Conservation (phyloP, 2,797 vertebrate genomes). For the Spinibarbus caldwelli region DNA sequence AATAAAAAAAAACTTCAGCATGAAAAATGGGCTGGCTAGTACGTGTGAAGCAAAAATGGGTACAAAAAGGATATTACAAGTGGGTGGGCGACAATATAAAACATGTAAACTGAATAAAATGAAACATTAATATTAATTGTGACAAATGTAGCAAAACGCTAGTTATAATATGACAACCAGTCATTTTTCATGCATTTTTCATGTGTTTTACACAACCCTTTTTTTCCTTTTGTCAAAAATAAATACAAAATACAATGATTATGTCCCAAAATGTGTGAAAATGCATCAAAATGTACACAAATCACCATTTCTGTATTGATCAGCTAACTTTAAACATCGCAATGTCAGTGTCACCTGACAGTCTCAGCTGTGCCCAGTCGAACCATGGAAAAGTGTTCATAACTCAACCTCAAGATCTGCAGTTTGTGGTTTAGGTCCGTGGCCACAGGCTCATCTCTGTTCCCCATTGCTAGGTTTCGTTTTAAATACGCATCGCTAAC, state of each 20-base stretch:
- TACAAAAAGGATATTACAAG: not conserved
- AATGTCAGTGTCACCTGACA: constrained; percentile 40
- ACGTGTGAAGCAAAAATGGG: not conserved
- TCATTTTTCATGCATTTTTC: not conserved
- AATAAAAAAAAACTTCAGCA: too few species aligned
- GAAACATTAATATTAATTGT: not conserved
- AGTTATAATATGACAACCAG: too few species aligned
- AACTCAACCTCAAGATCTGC: constrained; percentile 50
- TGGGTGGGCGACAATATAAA: too few species aligned
- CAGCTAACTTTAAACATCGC: constrained; percentile 48
- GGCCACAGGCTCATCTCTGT: constrained; percentile 51
- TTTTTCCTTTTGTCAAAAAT: too few species aligned
- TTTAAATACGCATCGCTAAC: constrained; percentile 40
- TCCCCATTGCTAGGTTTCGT: constrained; percentile 58
- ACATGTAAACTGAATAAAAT: not conserved
- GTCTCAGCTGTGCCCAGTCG: constrained; percentile 44
- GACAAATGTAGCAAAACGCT: not conserved
- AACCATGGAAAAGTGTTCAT: constrained; percentile 30
- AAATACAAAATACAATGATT: not conserved
- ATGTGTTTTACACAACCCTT: not conserved
- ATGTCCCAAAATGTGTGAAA: not conserved
- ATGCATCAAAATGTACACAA: not conserved
- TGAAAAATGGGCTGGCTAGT: too few species aligned
- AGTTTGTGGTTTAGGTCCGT: constrained; percentile 75
- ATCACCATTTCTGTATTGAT: constrained; percentile 37